These are phyloP conservation scores for Semnornis frantzii DNA, from an alignment of 2,113 vertebrate genomes.

Conservation along the genomic window DNA sequence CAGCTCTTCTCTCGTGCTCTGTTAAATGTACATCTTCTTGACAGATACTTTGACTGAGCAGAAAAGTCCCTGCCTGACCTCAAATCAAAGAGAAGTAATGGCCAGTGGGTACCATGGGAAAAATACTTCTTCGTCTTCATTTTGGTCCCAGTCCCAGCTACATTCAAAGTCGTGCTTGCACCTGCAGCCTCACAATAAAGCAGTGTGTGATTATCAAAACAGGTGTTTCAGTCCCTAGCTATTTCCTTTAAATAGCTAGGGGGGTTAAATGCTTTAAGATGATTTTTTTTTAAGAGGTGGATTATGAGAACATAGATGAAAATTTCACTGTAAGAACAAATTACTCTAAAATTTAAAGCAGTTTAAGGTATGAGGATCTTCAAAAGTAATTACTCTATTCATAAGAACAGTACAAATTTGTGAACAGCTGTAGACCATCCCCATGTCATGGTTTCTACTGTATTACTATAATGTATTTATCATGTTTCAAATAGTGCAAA, in stretches of 20 bases:
- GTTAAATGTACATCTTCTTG: neutral
- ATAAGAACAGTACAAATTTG: neutral
- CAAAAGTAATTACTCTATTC: neutral
- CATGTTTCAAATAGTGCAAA: neutral
- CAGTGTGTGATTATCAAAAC: neutral
- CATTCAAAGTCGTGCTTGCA: neutral
- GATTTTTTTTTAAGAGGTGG: neutral
- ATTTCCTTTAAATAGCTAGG: neutral
- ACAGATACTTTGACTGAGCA: neutral
- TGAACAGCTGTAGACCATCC: neutral
- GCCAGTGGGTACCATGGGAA: neutral
- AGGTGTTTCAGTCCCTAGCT: neutral
- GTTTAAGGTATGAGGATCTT: neutral
- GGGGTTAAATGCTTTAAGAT: neutral
- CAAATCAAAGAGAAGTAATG: slow-evolving; percentile 22
- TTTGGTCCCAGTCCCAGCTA: neutral
- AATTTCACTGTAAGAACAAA: neutral
- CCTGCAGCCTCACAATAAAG: neutral
- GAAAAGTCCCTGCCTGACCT: neutral
- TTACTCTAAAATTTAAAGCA: neutral
- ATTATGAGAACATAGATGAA: neutral
- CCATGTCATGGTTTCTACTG: neutral
- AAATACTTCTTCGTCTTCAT: slow-evolving; percentile 15
- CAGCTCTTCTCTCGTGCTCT: neutral
- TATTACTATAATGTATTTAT: neutral